Evolutionary conservation across 2,113 vertebrate genomes (phyloP), one percentile per base, ranked within the genome.

Genomic region (Alosa alosa): DNA sequence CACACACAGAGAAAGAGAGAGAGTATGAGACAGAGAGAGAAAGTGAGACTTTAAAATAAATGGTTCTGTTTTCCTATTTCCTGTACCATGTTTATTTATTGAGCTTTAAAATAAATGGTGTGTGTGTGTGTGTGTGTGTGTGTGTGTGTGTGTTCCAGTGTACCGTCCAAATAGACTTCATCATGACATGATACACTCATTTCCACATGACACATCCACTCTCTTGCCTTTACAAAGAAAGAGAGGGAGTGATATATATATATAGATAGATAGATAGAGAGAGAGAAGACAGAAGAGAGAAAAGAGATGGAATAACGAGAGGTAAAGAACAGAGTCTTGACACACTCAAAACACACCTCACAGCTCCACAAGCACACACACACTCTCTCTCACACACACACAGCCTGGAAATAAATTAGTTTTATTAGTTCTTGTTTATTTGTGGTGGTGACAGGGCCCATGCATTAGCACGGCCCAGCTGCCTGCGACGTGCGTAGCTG

Each of bases 401-500:
- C 68, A 75, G 22, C 4, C 60, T 36, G 68, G 31, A 39, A 36
- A 78, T 78, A 20, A 84, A 83, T 36, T 82, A 20, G 13, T 25
- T n/a, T 50, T 17, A 45, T 87, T 64, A 75, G 83, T 81, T 87
- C 10, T 64, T 82, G 82, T 47, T 86, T 78, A 36, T 78, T 72
- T 78, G 72, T 36, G 10, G 10, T 4, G 2, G 72, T 78, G 72
- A 78, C 72, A 78, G 72, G 72, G 31, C 72, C 64, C 72, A 78
- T 78, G 72, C 72, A 78, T 78, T 78, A 78, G 72, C 11, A 13
- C 25, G 13, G 72, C 25, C 25, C 72, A 78, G 72, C 72, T 78
- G 72, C 72, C 36, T 39, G 72, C 72, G 4, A 41, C 72, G 9
- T 60, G 50, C 50, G 20, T 75, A 84, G 84, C 87, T 92, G 87